These are phyloP conservation scores for Ochropleura leucogaster DNA, from an alignment of 2,888 invertebrate species.

Conservation along the genomic window DNA sequence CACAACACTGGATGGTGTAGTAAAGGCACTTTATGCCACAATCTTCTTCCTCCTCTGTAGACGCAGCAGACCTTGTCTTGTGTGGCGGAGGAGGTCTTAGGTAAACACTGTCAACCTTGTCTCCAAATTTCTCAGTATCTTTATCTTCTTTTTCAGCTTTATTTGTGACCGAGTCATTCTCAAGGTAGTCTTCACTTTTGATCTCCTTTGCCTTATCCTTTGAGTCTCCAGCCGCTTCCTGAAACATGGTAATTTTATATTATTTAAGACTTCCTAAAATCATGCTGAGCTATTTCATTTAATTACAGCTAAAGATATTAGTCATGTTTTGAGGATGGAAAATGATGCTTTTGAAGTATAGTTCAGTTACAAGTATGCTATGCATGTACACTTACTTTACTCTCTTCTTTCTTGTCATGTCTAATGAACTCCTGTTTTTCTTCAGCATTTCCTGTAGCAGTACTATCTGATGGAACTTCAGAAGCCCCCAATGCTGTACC, in stretches of 20 bases:
- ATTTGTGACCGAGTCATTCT: slow-evolving; percentile 72
- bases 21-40: slow-evolving; percentile 92
- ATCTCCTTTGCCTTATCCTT: slow-evolving; percentile 66
- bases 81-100: slow-evolving; percentile 76
- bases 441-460: slow-evolving; percentile 67
- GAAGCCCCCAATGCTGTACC: slow-evolving; percentile 64
- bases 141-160: slow-evolving; percentile 70
- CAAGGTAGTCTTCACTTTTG: slow-evolving; percentile 74
- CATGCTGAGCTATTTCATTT: neutral
- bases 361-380: neutral
- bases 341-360: neutral
- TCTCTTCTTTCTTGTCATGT: slow-evolving; percentile 73
- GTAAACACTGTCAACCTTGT: slow-evolving; percentile 85
- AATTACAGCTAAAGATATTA: neutral
- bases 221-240: slow-evolving; percentile 82
- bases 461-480: slow-evolving; percentile 68
- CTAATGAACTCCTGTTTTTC: slow-evolving; percentile 78
- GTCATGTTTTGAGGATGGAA: neutral
- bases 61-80: slow-evolving; percentile 74
- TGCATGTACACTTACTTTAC: slow-evolving; percentile 72
- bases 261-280: neutral
- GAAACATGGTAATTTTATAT: slow-evolving; percentile 39
- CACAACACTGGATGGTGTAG: slow-evolving; percentile 92
- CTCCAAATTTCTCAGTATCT: slow-evolving; percentile 71
- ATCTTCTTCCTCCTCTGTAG: slow-evolving; percentile 88